Conservation (phyloP, 2,888 invertebrate genomes). For the Aethes cnicana region DNA sequence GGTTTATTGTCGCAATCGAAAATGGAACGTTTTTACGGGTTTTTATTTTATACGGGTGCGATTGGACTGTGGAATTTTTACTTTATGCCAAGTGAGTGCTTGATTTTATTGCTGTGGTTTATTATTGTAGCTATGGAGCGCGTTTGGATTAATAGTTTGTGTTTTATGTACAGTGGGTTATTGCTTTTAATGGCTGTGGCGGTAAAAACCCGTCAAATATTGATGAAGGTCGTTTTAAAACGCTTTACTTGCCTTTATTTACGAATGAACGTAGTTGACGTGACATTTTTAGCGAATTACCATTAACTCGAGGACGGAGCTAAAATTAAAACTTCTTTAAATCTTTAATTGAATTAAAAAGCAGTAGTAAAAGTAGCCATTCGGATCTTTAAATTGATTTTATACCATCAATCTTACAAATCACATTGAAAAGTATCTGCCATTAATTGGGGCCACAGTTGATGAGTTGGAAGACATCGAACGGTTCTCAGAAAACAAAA, state of each 20-base stretch:
- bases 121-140: slow-evolving; percentile 16
- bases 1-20: slow-evolving; percentile 62
- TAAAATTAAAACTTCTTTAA: no score
- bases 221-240: slow-evolving; percentile 8
- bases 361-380: no score
- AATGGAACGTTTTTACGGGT: slow-evolving; percentile 42
- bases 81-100: slow-evolving; percentile 6
- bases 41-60: slow-evolving; percentile 5
- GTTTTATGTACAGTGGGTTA: slow-evolving; percentile 16
- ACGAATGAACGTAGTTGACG: neutral
- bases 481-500: no score
- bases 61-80: slow-evolving; percentile 1
- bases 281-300: no score
- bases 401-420: no score
- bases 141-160: slow-evolving; percentile 24
- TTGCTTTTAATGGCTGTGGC: slow-evolving; percentile 12
- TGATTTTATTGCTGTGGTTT: slow-evolving; percentile 26
- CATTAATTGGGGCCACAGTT: no score
- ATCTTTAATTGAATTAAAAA: no score
- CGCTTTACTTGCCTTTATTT: slow-evolving; percentile 3
- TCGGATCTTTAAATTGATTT: no score
- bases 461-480: no score
- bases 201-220: slow-evolving; percentile 4
- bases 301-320: no score
- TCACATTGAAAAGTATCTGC: no score